Evolutionary conservation across 2,797 vertebrate species (phyloP), one percentile per base, ranked within the genome.

Genomic region (Distichodus sexfasciatus): DNA sequence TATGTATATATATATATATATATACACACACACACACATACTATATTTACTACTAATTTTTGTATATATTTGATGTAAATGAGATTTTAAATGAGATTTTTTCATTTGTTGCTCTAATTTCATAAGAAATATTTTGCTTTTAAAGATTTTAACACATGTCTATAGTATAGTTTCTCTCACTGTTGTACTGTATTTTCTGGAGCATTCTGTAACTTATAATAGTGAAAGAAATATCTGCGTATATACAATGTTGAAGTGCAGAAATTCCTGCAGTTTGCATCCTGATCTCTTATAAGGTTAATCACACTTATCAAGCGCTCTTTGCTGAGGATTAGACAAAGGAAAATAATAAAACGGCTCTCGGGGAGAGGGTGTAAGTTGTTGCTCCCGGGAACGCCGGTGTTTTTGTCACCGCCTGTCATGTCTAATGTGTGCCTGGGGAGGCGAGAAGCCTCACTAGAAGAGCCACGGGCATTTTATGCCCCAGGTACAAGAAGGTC

Each of bases 401-500:
- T 75, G 66, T 60, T 65, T 73, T 71, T 76, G 68, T 76, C 62
- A 75, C 14, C 67, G 40, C 65, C 69, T 72, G 76, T 75, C 74
- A 62, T 31, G 59, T 51, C 43, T 76, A 75, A 76, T 76, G 61
- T 74, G 68, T 72, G 68, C 60, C 40, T 59, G 53, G 63, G 78
- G 73, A 80, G 74, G 68, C 75, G 72, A 29, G 76, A 70, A 74
- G 69, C 76, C 74, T 84, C 80, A 74, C 77, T 71, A 44, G 83
- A 47, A 80, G n/a, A 79, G 74, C 82, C 71, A 78, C 77, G 66
- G 77, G 81, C 57, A 76, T 82, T 85, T 85, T 83, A 81, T 83
- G 82, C 84, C 86, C 79, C 77, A 81, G 82, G 84, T 69, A 81
- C 80, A 69, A 62, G 17, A 87, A 83, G 88, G 88, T 91, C 87